phyloP scores from a whole-genome alignment of 2,797 vertebrate species.

The Danio kyathit region DNA sequence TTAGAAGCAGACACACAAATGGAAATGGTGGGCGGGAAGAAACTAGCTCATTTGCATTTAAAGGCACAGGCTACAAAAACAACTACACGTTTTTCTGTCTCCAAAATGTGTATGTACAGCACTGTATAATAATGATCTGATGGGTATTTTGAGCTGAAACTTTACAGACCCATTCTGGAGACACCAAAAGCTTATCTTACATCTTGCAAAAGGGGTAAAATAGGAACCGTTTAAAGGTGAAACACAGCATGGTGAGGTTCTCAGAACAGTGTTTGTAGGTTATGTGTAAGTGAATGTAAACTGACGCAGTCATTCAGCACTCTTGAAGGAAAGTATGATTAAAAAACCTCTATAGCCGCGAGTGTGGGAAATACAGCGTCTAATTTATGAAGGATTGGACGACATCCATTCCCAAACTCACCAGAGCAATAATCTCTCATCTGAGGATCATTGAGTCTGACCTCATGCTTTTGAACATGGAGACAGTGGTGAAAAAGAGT shows the following conservation, averaged over 20 bases:
- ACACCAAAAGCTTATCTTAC: too few relatives aligned
- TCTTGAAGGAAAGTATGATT: background rate
- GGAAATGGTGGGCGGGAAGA: too few relatives aligned
- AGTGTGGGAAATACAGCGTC: background rate
- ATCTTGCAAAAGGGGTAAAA: too few relatives aligned
- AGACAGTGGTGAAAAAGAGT: conserved; percentile 28
- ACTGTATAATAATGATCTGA: too few relatives aligned
- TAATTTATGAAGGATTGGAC: conserved; percentile 22
- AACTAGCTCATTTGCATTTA: too few relatives aligned
- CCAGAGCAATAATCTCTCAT: conserved; percentile 25
- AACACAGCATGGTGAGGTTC: background rate
- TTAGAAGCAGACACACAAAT: too few relatives aligned
- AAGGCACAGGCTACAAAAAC: too few relatives aligned
- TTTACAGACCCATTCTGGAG: too few relatives aligned
- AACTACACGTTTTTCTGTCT: too few relatives aligned
- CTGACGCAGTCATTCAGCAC: background rate
- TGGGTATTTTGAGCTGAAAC: too few relatives aligned
- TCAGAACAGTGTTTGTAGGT: background rate
- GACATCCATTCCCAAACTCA: conserved; percentile 22
- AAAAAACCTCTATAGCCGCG: conserved; percentile 10
- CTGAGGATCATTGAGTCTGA: conserved; percentile 28
- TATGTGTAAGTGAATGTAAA: background rate
- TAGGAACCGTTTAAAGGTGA: background rate
- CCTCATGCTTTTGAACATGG: conserved; percentile 39
- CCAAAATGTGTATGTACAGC: too few relatives aligned